Evolutionary conservation across 64 coral and sea anemone species (phyloP), one percentile per base, ranked within the genome.

Genomic region (Stichodactyla helianthus): DNA sequence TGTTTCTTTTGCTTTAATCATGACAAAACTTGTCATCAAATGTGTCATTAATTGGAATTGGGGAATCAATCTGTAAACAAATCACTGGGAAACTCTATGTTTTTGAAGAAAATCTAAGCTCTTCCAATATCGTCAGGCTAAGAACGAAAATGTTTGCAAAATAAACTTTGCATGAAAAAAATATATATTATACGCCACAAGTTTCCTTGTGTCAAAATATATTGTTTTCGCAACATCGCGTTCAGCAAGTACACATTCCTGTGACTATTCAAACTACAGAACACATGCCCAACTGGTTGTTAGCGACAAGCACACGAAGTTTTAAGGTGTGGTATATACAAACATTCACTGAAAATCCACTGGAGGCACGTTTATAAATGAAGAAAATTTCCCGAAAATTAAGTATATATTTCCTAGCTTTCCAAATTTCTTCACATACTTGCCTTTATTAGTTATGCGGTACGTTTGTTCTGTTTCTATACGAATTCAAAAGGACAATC

Each of bases 1-100:
- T 81, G 78, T 81, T 81, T 81, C 78, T 81, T 53, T 81, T 31
- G 51, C 15, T 19, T 81, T 51, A 54, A 52, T 22, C 31, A 20
- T 81, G 78, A 81, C 78, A 81, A 81, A 81, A 81, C 54, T 81
- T 81, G 78, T 81, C 78, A 19, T 81, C 9, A 81, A 51, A 54
- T 52, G 50, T 81, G 35, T 81, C 78, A 52, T 81, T 81, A 51
- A 81, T 81, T 51, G 19, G 78, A 54, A 54, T 54, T 81, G 14
- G 15, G 78, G 78, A 20, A 54, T 7, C 15, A 54, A 54, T 81
- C 26, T 53, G 78, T 18, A 54, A 52, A 51, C 52, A 81, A 81
- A 54, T 52, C 78, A 54, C 11, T 81, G 78, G 78, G 52, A 19
- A 81, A 79, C 0, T 54, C 44, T 15, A 6, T 13, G 52, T 18